Conservation (phyloP, 2,113 vertebrate genomes). For the Dipodomys spectabilis region DNA sequence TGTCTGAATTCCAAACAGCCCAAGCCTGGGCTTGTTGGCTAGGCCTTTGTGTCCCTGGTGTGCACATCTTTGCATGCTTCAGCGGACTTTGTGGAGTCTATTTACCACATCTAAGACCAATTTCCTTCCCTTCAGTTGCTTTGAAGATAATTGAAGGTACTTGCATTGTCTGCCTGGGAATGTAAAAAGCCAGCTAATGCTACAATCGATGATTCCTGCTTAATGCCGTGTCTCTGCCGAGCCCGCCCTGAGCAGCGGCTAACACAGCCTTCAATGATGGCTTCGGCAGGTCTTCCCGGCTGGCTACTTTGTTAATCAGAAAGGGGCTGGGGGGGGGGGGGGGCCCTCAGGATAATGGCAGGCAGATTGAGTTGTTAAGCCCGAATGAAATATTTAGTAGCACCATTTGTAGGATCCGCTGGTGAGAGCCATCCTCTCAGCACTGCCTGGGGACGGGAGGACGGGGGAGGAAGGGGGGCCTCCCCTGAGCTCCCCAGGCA, state of each 20-base stretch:
- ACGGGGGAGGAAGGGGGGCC: neutral
- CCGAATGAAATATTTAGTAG: conserved; percentile 81
- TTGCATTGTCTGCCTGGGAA: conserved; percentile 87
- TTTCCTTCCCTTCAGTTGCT: conserved; percentile 89
- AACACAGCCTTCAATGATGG: conserved; percentile 58
- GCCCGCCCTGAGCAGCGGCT: conserved; percentile 37
- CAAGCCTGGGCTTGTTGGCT: conserved; percentile 5
- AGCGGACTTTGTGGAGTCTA: conserved; percentile 84
- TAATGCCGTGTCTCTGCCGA: conserved; percentile 75
- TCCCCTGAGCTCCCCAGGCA: neutral
- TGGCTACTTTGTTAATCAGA: conserved; percentile 81
- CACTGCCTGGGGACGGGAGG: neutral
- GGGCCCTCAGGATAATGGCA: conserved; percentile 69
- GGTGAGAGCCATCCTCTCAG: conserved; percentile 37
- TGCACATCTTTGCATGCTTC: conserved; percentile 82
- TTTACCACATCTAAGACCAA: conserved; percentile 90
- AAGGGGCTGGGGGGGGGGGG: conserved; percentile 67
- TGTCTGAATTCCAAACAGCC: conserved; percentile 71
- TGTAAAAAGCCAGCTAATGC: conserved; percentile 87
- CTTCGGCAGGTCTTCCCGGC: conserved; percentile 72
- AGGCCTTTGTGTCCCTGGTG: conserved; percentile 65
- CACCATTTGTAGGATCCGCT: conserved; percentile 66
- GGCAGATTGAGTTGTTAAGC: conserved; percentile 70
- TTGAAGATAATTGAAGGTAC: conserved; percentile 90
- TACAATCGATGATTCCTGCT: conserved; percentile 86